Evolutionary conservation across 35 echinoderm and acorn worm species (phyloP).

Genomic region (Nesometra sesokonis): DNA sequence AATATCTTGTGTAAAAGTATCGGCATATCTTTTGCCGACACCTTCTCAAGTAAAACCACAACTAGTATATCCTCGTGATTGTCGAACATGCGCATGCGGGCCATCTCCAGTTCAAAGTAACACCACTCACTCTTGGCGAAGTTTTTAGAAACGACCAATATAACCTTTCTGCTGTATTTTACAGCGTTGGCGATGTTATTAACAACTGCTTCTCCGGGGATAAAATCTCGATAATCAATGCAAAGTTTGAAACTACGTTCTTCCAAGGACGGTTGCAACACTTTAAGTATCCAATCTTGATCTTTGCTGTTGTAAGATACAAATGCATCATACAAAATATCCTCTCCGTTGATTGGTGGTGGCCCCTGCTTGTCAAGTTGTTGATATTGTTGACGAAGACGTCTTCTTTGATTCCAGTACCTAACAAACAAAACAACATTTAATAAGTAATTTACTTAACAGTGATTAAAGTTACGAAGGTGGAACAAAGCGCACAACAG

Average conservation of each 20-base stretch:
- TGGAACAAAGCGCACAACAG: too few relatives aligned
- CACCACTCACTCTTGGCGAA: slow-evolving; percentile 14
- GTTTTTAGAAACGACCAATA: not conserved
- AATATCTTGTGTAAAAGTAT: not conserved
- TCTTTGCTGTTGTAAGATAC: slow-evolving; percentile 3
- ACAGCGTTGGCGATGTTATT: not conserved
- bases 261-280: not conserved
- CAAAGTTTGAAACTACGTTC: not conserved
- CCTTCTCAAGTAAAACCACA: not conserved
- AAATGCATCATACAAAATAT: not conserved
- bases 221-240: slow-evolving; percentile 2
- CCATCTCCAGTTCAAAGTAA: slow-evolving; percentile 21
- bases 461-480: too few relatives aligned
- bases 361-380: not conserved
- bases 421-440: too few relatives aligned
- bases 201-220: not conserved
- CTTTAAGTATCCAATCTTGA: not conserved
- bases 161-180: not conserved
- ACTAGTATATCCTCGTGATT: not conserved
- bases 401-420: not conserved
- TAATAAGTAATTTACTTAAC: too few relatives aligned
- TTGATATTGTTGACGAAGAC: not conserved
- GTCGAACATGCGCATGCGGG: not conserved
- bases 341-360: not conserved
- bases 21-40: not conserved